These are phyloP conservation scores for Nipponia nippon DNA, from an alignment of 2,113 vertebrate genomes.

Conservation along the genomic window DNA sequence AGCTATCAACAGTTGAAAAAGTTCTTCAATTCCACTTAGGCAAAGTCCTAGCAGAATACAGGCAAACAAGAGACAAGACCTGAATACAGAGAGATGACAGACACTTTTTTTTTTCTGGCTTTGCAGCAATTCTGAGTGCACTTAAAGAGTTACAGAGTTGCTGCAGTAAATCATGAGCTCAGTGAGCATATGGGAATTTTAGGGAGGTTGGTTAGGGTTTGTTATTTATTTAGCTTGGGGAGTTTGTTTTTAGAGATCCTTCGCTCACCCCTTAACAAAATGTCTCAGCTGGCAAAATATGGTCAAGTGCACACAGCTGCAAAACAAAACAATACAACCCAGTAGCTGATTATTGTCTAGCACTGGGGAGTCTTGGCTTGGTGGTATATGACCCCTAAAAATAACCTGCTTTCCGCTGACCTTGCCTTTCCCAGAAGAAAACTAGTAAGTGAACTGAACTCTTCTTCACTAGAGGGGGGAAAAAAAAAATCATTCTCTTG, in stretches of 20 bases:
- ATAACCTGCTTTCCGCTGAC: slow-evolving; percentile 10
- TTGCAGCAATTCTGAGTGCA: not conserved
- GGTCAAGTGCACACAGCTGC: slow-evolving; percentile 72
- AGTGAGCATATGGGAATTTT: slow-evolving; percentile 47
- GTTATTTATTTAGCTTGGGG: slow-evolving; percentile 63
- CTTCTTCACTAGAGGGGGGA: not conserved
- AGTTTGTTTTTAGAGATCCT: slow-evolving; percentile 66
- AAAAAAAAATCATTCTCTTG: not conserved
- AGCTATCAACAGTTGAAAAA: not conserved
- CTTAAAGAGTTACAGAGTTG: slow-evolving; percentile 31
- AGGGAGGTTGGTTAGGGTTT: slow-evolving; percentile 61
- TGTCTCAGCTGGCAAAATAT: slow-evolving; percentile 63
- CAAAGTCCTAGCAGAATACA: not conserved
- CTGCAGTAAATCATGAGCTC: slow-evolving; percentile 41
- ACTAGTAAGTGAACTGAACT: not conserved
- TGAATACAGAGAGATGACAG: not conserved
- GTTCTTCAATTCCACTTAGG: not conserved
- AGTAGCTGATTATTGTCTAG: slow-evolving; percentile 58
- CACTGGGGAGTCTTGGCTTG: not conserved
- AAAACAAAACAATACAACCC: slow-evolving; percentile 48
- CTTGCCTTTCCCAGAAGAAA: slow-evolving; percentile 49
- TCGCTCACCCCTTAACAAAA: slow-evolving; percentile 64
- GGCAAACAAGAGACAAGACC: not conserved
- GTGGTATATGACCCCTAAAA: slow-evolving; percentile 47
- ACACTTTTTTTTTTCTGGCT: not conserved